These are phyloP conservation scores for Scleropages formosus DNA, from an alignment of 2,797 vertebrate genomes.

Conservation along the genomic window DNA sequence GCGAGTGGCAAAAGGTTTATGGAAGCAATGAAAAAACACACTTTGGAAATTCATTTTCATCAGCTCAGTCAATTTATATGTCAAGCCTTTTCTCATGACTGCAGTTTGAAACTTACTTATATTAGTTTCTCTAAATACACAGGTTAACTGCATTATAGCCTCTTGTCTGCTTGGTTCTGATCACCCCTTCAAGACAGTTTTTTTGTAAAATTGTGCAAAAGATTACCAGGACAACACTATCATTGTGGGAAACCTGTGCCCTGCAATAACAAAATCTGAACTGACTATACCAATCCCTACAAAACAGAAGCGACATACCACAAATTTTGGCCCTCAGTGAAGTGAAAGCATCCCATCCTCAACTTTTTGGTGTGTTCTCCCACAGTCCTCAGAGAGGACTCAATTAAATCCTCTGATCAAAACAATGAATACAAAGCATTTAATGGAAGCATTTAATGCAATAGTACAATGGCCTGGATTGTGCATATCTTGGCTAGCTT, in stretches of 20 bases:
- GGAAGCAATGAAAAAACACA: constrained; percentile 20
- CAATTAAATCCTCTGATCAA: too few relatives aligned
- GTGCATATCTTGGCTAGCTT: not conserved
- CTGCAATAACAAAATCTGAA: not conserved
- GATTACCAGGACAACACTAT: not conserved
- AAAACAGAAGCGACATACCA: not conserved
- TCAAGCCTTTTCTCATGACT: too few relatives aligned
- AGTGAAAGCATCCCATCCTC: constrained; percentile 4
- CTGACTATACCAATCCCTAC: not conserved
- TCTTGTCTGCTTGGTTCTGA: not conserved
- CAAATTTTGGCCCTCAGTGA: not conserved
- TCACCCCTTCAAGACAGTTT: not conserved
- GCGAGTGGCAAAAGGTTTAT: constrained; percentile 30
- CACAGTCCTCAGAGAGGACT: not conserved
- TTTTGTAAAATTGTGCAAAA: constrained; percentile 2
- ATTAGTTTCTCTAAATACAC: not conserved
- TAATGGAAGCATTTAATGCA: constrained; percentile 15
- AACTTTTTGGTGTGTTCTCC: not conserved
- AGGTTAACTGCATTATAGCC: not conserved
- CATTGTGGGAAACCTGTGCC: not conserved
- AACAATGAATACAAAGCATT: too few relatives aligned
- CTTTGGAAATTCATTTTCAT: constrained; percentile 24
- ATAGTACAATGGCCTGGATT: not conserved
- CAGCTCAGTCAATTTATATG: constrained; percentile 24
- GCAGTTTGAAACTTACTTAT: not conserved